Base-by-base conservation (phyloP, 2,113 vertebrate genomes). In the Brachypteracias leptosomus region DNA sequence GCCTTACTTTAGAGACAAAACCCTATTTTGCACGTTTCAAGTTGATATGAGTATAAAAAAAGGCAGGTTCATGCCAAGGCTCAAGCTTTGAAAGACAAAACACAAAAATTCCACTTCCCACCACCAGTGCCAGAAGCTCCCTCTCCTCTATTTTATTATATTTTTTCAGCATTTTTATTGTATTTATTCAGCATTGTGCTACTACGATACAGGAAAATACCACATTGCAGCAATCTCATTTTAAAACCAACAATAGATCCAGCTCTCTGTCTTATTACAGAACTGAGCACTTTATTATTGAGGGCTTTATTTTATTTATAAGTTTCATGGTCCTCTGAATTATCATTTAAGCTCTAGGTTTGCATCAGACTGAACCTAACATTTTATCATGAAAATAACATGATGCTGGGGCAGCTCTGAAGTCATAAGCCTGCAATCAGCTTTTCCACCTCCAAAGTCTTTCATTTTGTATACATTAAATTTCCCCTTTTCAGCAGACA, bases 71-170 rank as follows among this genome's bases (percentile, higher is more conserved):
- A 70, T 57, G 88, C 22, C 77, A 73, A 94, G 93, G 25, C 91
- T 87, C 82, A 83, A 59, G 49, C 20, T 74, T 82, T 47, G 40
- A 58, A 62, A 61, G 26, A 40, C 22, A 57, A 52, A 58, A 77
- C 86, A 83, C 20, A 83, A 89, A 94, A 72, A 63, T 19, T 49
- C 59, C 63, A 46, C 90, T 94, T 83, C 91, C 89, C 52, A 95
- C 54, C 61, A 81, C 12, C 80, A 49, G 35, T 31, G 33, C 63
- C 70, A 83, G 16, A 94, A 24, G 36, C 40, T 74, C 68, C 92
- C 55, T 25, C 44, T 47, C 16, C 61, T 93, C 40, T n/a, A 11
- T 36, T 92, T 86, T 20, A 33, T 54, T 49, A 5, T 21, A n/a
- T n/a, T n/a, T n/a, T n/a, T n/a, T n/a, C n/a, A n/a, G n/a, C n/a